Conservation (phyloP, 2,113 vertebrate genomes). For the sheep (Ovis aries) region ARS-UI_Ramb_v3.0 NC_056057.1:76581001-76581500, state of each 20-base stretch:
- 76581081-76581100: not conserved
- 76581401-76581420: not conserved
- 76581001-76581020: not conserved
- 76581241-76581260: not conserved
- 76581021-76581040: not conserved
- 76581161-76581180: not conserved
- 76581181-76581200: not conserved
- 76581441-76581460: not conserved
- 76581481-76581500: rapidly evolving
- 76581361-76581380: not conserved
- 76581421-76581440: not conserved
- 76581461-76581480: not conserved
- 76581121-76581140: not conserved
- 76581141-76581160: rapidly evolving
- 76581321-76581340: not conserved
- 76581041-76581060: not conserved
- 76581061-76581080: not conserved
- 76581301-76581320: not conserved
- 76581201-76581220: not conserved
- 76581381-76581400: not conserved
- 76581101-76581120: not conserved
- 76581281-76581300: not conserved
- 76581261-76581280: not conserved
- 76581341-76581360: not conserved
- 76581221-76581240: not conserved